phyloP scores from a whole-genome alignment of 2,797 vertebrate genomes.

The Aselliscus stoliczkanus region DNA sequence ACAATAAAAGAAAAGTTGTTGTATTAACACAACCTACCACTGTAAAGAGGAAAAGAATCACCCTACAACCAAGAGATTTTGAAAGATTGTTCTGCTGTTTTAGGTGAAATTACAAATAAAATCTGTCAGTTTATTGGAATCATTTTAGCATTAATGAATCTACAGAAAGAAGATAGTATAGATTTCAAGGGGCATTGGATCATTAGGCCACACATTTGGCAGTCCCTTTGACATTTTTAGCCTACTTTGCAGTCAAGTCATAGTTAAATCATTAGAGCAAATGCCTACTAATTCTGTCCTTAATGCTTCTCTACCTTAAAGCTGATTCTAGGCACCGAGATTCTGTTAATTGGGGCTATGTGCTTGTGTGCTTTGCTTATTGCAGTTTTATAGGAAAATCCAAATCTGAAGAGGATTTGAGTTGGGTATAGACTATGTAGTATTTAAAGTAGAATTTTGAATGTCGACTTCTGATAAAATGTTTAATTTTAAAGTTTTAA shows the following conservation, averaged over 20 bases:
- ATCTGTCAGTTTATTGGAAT: slow-evolving; percentile 37
- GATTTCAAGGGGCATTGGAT: slow-evolving; percentile 51
- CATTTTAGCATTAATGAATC: slow-evolving; percentile 50
- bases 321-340: not conserved
- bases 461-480: slow-evolving; percentile 5
- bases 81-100: slow-evolving; percentile 12
- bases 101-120: slow-evolving; percentile 55
- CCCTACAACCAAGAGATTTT: not conserved
- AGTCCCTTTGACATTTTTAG: not conserved
- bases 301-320: not conserved
- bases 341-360: not conserved
- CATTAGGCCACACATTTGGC: not conserved
- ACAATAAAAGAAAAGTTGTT: slow-evolving; percentile 58
- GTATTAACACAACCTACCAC: slow-evolving; percentile 45
- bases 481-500: slow-evolving; percentile 35
- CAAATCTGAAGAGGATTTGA: slow-evolving; percentile 17
- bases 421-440: not conserved
- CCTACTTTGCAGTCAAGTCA: not conserved
- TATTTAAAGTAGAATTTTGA: slow-evolving; percentile 24
- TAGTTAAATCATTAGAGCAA: slow-evolving; percentile 6
- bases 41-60: slow-evolving; percentile 54
- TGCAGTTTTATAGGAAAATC: slow-evolving; percentile 8
- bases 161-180: slow-evolving; percentile 24
- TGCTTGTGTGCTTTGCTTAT: slow-evolving; percentile 16
- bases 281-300: not conserved